Conservation (phyloP, 2,797 vertebrate species). For the Dallia pectoralis region DNA sequence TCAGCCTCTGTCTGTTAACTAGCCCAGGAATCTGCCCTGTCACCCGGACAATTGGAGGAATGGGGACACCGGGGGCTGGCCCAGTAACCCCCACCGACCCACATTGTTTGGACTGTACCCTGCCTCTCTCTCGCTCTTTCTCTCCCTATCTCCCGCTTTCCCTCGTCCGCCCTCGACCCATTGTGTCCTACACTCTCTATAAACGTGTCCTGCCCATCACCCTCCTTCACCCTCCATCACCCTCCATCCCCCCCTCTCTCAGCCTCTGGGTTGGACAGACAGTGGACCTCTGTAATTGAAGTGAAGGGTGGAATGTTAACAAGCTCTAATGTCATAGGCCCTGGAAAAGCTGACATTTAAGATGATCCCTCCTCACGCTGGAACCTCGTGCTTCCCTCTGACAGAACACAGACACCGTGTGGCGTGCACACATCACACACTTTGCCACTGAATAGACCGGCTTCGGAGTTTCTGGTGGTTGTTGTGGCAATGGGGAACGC, state of each 20-base stretch:
- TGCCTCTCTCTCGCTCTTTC: not conserved
- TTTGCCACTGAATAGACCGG: constrained; percentile 32
- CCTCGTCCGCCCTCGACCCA: not conserved
- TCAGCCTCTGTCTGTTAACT: constrained; percentile 11
- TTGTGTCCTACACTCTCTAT: not conserved
- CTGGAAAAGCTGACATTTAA: constrained; percentile 71
- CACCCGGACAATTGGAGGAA: constrained; percentile 67
- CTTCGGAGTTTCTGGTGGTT: constrained; percentile 66
- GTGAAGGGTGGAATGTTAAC: constrained; percentile 74
- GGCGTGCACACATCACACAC: constrained; percentile 4
- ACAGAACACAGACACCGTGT: not conserved
- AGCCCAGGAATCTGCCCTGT: constrained; percentile 59
- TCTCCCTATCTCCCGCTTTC: not conserved
- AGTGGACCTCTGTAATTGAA: constrained; percentile 67
- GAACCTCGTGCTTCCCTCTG: constrained; percentile 34
- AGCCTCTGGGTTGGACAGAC: constrained; percentile 46
- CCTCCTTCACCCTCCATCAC: not conserved
- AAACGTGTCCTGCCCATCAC: not conserved
- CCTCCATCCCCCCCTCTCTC: constrained; percentile 49
- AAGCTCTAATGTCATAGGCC: constrained; percentile 64
- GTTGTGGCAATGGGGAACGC: constrained; percentile 71
- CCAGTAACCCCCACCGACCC: constrained; percentile 32
- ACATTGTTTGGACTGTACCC: not conserved
- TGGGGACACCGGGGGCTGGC: constrained; percentile 54
- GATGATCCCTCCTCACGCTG: constrained; percentile 34